Evolutionary conservation across 2,797 vertebrate species (phyloP).

Genomic region (Delichon dasypus): DNA sequence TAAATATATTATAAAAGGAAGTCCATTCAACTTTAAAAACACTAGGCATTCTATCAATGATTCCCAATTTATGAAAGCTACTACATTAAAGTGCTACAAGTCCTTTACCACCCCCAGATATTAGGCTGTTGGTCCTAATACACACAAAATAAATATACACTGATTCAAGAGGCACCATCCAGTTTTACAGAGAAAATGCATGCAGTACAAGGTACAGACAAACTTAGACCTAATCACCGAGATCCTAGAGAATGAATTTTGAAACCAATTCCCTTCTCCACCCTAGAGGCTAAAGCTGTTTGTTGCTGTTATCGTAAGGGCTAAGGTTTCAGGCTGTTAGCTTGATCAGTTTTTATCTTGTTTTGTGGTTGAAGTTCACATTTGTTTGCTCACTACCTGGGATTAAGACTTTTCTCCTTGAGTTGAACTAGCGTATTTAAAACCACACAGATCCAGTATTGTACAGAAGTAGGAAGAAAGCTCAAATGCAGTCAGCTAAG

Average conservation of each 20-base stretch:
- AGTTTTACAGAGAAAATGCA: constrained; percentile 64
- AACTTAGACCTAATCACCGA: background rate
- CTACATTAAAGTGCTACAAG: constrained; percentile 74
- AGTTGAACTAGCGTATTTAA: background rate
- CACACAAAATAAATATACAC: constrained; percentile 54
- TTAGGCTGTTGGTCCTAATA: constrained; percentile 64
- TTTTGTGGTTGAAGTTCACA: constrained; percentile 20
- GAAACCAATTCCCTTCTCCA: constrained; percentile 13
- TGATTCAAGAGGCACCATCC: constrained; percentile 62
- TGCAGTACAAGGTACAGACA: constrained; percentile 46
- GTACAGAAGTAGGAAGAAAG: constrained; percentile 58
- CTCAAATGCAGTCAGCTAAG: background rate
- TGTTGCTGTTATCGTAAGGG: background rate
- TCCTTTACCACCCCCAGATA: constrained; percentile 57
- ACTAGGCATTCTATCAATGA: constrained; percentile 63
- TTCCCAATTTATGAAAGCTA: constrained; percentile 61
- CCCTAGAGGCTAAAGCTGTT: constrained; percentile 47
- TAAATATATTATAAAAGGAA: constrained; percentile 74
- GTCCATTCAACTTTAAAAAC: constrained; percentile 70
- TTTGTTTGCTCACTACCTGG: constrained; percentile 1
- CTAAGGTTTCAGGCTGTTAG: constrained; percentile 19
- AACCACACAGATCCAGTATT: background rate
- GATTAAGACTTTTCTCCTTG: background rate
- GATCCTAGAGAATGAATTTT: constrained; percentile 31
- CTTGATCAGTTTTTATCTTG: constrained; percentile 1